Conservation (phyloP, 1,140 invertebrate genomes). For the Heliconius congener region DNA sequence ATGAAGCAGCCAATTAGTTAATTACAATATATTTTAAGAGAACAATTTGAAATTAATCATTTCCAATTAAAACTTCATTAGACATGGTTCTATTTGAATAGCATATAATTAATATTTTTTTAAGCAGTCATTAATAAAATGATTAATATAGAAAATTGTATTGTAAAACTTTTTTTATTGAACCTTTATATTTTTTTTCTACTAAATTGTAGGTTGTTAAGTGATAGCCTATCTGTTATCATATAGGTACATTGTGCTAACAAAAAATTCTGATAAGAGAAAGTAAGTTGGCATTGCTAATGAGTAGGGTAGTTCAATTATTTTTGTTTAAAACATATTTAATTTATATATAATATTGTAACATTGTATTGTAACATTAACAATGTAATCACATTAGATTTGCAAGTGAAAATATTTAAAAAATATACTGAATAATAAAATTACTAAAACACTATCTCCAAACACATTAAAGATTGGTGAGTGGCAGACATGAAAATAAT, state of each 20-base stretch:
- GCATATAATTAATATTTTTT: not conserved
- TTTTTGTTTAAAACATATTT: not conserved
- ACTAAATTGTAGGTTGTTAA: not conserved
- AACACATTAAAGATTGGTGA: not conserved
- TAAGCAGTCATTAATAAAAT: not conserved
- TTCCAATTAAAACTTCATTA: not conserved
- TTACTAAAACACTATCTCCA: too few species aligned
- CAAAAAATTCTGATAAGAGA: not conserved
- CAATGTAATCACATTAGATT: too few species aligned
- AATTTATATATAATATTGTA: not conserved
- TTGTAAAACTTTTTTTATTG: too few species aligned
- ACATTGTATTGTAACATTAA: not conserved
- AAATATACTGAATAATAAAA: too few species aligned
- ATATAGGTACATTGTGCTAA: not conserved
- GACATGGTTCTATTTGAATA: not conserved
- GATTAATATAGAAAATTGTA: too few species aligned
- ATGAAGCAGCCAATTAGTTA: not conserved
- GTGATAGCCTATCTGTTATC: not conserved
- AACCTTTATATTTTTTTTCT: not conserved
- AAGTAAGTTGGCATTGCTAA: not conserved
- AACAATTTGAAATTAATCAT: not conserved
- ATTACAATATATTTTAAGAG: not conserved
- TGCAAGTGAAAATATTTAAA: too few species aligned
- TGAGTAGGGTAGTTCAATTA: not conserved
- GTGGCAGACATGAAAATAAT: not conserved